A percentile compares a stretch with the other conserved stretches of the same genome.
phyloP scores from a whole-genome alignment of 2,888 invertebrate genomes.

The Dryomyza anilis region DNA sequence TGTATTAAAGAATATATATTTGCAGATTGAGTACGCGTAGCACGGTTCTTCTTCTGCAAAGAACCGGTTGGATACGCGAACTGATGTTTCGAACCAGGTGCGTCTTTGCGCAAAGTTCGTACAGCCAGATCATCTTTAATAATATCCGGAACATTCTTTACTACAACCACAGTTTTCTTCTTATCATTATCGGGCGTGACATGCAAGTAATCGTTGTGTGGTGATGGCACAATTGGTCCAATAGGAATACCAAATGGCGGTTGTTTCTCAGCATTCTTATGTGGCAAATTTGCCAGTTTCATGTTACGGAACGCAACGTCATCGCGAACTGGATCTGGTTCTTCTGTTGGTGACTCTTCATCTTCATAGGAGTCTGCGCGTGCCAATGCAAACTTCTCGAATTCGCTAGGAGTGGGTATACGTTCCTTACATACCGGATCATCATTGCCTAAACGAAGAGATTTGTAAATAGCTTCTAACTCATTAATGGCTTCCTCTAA shows the following conservation, averaged over 20 bases:
- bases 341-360: constrained; percentile 65
- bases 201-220: constrained; percentile 84
- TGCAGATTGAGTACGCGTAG: constrained; percentile 81
- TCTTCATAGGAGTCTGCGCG: constrained; percentile 66
- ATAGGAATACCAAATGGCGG: constrained; percentile 90
- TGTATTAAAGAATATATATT: constrained; percentile 81
- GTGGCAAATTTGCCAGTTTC: constrained; percentile 75
- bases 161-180: constrained; percentile 60
- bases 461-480: constrained; percentile 89
- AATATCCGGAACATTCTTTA: constrained; percentile 71
- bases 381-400: constrained; percentile 63
- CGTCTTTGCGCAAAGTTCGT: constrained; percentile 82
- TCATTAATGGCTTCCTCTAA: constrained; percentile 88
- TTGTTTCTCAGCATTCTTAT: constrained; percentile 78
- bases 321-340: constrained; percentile 82
- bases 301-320: constrained; percentile 84
- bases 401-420: constrained; percentile 53
- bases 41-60: constrained; percentile 76
- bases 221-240: constrained; percentile 79
- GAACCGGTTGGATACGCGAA: constrained; percentile 56
- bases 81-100: constrained; percentile 51
- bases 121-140: constrained; percentile 88
- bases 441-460: constrained; percentile 73
- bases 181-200: constrained; percentile 66
- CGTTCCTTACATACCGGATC: too few species aligned